Percentiles rank a stretch among this genome's conserved stretches.
Conservation (phyloP, 2,888 invertebrate genomes). For the Drosophila rubida region DNA sequence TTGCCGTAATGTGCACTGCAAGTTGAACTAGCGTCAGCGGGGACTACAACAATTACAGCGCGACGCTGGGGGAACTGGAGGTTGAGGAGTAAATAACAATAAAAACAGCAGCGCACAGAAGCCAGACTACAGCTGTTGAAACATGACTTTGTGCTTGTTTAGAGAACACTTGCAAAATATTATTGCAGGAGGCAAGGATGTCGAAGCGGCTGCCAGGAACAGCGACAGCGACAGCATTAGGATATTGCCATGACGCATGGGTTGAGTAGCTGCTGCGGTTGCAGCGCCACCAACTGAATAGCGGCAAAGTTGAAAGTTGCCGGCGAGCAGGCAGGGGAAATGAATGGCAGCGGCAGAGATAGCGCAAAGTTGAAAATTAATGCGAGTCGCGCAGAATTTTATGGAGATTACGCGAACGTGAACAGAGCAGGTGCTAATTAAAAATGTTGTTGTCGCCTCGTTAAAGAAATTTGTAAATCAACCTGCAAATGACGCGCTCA, state of each 20-base stretch:
- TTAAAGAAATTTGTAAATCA: constrained; percentile 80
- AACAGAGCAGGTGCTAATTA: constrained; percentile 81
- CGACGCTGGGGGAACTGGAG: neutral
- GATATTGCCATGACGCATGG: constrained; percentile 47
- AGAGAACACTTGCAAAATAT: constrained; percentile 77
- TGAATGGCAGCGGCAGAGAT: constrained; percentile 13
- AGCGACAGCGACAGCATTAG: constrained; percentile 46
- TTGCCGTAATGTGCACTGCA: constrained; percentile 81
- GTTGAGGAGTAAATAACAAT: constrained; percentile 57
- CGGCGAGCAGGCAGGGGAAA: neutral
- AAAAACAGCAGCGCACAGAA: constrained; percentile 60
- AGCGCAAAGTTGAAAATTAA: constrained; percentile 66
- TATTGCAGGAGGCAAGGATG: constrained; percentile 50
- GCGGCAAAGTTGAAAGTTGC: neutral
- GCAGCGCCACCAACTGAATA: constrained; percentile 23
- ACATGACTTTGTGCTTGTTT: constrained; percentile 82
- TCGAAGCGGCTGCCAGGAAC: constrained; percentile 32
- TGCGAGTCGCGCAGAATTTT: constrained; percentile 41
- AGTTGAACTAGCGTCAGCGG: constrained; percentile 68
- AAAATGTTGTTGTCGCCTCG: constrained; percentile 84
- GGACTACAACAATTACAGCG: constrained; percentile 49
- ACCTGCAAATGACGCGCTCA: constrained; percentile 58
- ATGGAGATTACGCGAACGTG: constrained; percentile 49
- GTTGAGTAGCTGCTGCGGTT: constrained; percentile 40
- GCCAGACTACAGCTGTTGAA: constrained; percentile 80